Percentiles rank a stretch among this genome's conserved stretches.
These are phyloP conservation scores for Furnarius figulus DNA, from an alignment of 2,113 vertebrate species.

Conservation along the genomic window DNA sequence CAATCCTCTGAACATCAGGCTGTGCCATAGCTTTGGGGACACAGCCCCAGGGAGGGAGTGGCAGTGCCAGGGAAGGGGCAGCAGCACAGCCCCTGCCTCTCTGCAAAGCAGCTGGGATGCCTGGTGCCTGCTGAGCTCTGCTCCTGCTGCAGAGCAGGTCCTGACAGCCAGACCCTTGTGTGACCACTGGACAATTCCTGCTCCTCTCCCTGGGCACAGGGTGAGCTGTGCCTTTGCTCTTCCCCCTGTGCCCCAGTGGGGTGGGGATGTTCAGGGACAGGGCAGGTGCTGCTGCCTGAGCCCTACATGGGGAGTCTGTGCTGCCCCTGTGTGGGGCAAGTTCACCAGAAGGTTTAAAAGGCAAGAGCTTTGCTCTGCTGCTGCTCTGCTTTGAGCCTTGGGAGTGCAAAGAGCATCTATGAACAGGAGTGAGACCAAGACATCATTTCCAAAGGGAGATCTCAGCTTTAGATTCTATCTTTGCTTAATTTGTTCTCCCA, in stretches of 20 bases:
- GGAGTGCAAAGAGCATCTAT: background rate
- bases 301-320: background rate
- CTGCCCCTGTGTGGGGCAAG: accelerated
- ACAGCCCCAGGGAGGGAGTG: background rate
- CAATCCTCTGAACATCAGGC: background rate
- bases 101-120: background rate
- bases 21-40: background rate
- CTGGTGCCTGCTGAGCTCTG: background rate
- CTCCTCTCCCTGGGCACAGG: background rate
- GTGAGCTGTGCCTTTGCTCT: background rate
- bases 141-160: background rate
- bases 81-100: background rate
- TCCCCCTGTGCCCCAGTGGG: accelerated
- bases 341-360: background rate
- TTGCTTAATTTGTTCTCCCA: slow-evolving; percentile 50
- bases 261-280: background rate
- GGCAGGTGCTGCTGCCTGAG: background rate
- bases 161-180: background rate
- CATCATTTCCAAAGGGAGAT: background rate
- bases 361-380: background rate
- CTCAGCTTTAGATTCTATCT: slow-evolving; percentile 21
- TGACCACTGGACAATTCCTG: background rate
- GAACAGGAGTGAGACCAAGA: background rate
- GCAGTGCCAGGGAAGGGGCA: background rate
- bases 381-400: background rate